phyloP scores from a whole-genome alignment of 2,113 vertebrate species.

The Neomonachus schauinslandi region DNA sequence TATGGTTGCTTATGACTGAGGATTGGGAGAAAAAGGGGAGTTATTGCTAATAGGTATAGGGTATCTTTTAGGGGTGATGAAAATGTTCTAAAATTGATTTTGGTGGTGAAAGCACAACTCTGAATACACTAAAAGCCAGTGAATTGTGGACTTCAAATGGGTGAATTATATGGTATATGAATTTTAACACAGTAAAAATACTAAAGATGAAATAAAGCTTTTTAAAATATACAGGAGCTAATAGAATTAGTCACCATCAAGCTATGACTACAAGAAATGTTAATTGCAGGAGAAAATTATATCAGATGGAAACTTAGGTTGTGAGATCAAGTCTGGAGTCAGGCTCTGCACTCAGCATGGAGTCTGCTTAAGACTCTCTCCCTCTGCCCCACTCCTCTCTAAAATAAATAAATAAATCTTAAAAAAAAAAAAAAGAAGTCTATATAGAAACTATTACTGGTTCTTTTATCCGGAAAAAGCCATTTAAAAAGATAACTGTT shows the following conservation, averaged over 20 bases:
- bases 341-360: not conserved
- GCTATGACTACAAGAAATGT: not conserved
- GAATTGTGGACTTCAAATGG: not conserved
- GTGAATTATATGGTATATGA: not conserved
- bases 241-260: not conserved
- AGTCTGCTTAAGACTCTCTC: not conserved
- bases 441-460: not conserved
- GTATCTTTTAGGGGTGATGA: not conserved
- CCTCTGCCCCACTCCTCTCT: not conserved
- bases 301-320: not conserved
- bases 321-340: not conserved
- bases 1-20: not conserved
- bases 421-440: not conserved
- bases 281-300: slow-evolving; percentile 30
- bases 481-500: not conserved
- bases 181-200: slow-evolving; percentile 42
- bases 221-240: slow-evolving; percentile 1
- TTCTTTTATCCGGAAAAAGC: not conserved
- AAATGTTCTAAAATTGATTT: slow-evolving; percentile 18
- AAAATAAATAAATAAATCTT: not conserved
- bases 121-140: slow-evolving; percentile 28
- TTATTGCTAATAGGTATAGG: not conserved
- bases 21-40: not conserved
- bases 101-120: not conserved
- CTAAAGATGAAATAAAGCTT: not conserved